Conservation (phyloP, 2,797 vertebrate genomes). For the Podarcis lilfordi region DNA sequence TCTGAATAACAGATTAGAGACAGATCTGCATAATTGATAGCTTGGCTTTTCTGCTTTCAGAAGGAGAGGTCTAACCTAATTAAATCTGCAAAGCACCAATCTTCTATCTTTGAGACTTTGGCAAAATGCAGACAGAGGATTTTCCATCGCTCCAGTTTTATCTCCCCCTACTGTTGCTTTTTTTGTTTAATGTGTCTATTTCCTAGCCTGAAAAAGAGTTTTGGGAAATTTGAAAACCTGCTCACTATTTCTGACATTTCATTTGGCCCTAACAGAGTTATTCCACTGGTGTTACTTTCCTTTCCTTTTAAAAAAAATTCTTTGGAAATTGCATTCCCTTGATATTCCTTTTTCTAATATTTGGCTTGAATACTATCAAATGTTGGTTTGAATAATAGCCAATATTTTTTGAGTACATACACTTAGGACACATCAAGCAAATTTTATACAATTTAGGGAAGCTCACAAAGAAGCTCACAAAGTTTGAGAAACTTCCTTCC, state of each 20-base stretch:
- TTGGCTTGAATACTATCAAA: no score
- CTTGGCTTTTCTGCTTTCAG: background rate
- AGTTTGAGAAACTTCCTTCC: no score
- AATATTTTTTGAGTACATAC: no score
- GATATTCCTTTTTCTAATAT: no score
- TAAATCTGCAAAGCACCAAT: background rate
- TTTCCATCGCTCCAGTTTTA: background rate
- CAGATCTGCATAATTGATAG: background rate
- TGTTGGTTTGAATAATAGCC: no score
- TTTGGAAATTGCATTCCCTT: no score
- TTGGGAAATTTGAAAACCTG: background rate
- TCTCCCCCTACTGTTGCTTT: background rate
- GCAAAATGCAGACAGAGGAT: background rate
- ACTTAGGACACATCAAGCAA: no score
- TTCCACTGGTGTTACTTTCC: background rate
- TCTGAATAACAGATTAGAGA: conserved; percentile 14
- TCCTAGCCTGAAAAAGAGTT: background rate
- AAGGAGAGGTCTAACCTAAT: conserved; percentile 3
- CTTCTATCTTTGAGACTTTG: background rate
- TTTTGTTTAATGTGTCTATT: background rate
- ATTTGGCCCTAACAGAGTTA: background rate
- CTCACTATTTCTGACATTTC: background rate
- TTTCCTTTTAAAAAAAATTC: no score
- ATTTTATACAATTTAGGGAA: no score
- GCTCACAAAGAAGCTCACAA: no score